A percentile compares a stretch with the other conserved stretches of the same genome.
These are phyloP conservation scores for Oreohelix idahoensis DNA, from an alignment of 1,140 invertebrate genomes.

Conservation along the genomic window DNA sequence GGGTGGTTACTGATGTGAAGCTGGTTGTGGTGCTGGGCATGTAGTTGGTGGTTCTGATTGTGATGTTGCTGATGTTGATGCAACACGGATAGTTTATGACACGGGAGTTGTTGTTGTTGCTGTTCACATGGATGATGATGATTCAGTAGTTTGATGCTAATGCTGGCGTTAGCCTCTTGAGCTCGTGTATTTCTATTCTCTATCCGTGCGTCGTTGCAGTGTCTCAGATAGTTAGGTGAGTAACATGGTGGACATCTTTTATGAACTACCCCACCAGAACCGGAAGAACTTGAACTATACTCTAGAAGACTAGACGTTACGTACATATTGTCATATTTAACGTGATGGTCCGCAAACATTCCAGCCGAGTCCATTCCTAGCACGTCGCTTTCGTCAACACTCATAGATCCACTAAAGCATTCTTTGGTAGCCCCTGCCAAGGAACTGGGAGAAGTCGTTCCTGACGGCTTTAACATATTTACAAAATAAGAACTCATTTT, in stretches of 20 bases:
- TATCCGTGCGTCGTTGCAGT: conserved; percentile 24
- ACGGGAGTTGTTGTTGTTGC: conserved; percentile 30
- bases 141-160: conserved; percentile 18
- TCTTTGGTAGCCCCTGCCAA: not conserved
- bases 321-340: conserved; percentile 5
- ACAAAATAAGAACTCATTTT: conserved; percentile 34
- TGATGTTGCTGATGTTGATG: conserved; percentile 36
- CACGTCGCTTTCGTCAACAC: not conserved
- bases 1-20: not conserved
- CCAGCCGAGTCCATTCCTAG: conserved; percentile 16
- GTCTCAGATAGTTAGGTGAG: conserved; percentile 27
- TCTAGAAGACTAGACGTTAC: not conserved
- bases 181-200: conserved; percentile 36
- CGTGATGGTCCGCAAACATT: not conserved
- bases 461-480: conserved; percentile 7
- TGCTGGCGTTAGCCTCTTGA: not conserved
- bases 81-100: not conserved
- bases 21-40: conserved; percentile 21
- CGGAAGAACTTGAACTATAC: not conserved
- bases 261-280: conserved; percentile 1
- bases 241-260: conserved; percentile 2
- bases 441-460: not conserved
- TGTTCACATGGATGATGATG: conserved; percentile 37
- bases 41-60: conserved; percentile 8
- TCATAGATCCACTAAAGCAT: not conserved